Percentiles rank a stretch among this genome's conserved stretches.
Evolutionary conservation across 2,888 invertebrate genomes (phyloP).

Genomic region (Apamea monoglypha): DNA sequence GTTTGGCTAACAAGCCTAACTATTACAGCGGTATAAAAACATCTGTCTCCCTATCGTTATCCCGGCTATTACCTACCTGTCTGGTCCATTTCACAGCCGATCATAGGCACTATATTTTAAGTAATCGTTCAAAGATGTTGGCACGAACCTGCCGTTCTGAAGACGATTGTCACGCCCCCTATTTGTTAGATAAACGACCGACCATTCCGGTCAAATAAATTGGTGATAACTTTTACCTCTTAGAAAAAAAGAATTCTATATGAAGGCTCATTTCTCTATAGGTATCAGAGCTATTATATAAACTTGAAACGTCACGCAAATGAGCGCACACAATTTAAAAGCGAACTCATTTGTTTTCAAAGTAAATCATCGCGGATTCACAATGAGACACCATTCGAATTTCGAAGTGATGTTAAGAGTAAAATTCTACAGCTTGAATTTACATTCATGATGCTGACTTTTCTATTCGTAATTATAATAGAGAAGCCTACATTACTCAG

Average conservation of each 20-base stretch:
- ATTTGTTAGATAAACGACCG: constrained; percentile 16
- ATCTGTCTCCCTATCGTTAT: constrained; percentile 8
- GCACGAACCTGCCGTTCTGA: constrained; percentile 3
- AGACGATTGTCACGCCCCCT: constrained; percentile 4
- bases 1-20: too few species aligned
- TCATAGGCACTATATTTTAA: constrained; percentile 6
- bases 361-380: neutral
- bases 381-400: neutral
- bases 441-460: neutral
- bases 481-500: neutral
- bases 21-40: neutral
- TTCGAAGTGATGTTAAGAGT: neutral
- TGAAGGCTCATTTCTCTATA: neutral
- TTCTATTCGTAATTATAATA: too few species aligned
- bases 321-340: neutral
- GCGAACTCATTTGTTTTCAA: neutral
- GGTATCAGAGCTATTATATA: neutral
- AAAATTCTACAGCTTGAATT: neutral
- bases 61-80: neutral
- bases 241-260: neutral
- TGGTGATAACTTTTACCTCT: neutral
- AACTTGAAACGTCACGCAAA: neutral
- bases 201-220: constrained; percentile 29
- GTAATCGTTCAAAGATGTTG: constrained; percentile 28
- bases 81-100: constrained; percentile 6